Percentiles rank a stretch among this genome's conserved stretches.
Evolutionary conservation across 1,140 invertebrate genomes (phyloP).

Genomic region (Temnothorax nylanderi): DNA sequence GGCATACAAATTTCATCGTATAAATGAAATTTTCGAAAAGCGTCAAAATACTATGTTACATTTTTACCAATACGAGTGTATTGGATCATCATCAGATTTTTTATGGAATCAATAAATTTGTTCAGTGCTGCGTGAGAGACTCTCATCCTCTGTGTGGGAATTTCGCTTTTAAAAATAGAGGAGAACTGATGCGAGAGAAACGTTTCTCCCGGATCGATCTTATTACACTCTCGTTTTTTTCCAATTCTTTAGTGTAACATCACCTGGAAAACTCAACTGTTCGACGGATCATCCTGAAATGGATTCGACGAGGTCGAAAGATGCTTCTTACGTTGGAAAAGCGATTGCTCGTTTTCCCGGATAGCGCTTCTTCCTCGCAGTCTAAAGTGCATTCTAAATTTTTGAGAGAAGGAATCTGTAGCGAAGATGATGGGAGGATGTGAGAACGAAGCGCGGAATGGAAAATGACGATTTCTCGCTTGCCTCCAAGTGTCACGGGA

Average conservation of each 20-base stretch:
- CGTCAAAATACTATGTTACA: neutral
- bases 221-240: constrained; percentile 28
- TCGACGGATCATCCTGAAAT: constrained; percentile 21
- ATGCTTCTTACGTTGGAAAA: constrained; percentile 35
- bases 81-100: neutral
- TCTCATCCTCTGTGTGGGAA: neutral
- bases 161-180: constrained; percentile 8
- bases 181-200: neutral
- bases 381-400: constrained; percentile 66
- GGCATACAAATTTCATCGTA: neutral
- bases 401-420: constrained; percentile 15
- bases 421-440: constrained; percentile 35
- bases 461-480: constrained; percentile 19
- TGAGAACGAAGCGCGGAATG: neutral
- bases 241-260: constrained; percentile 41
- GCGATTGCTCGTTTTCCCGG: constrained; percentile 35
- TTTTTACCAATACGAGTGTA: neutral
- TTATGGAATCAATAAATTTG: constrained; percentile 7
- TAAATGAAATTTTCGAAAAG: neutral
- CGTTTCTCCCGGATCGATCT: constrained; percentile 29
- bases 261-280: constrained; percentile 34
- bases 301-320: constrained; percentile 30
- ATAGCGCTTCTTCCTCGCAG: neutral
- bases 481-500: constrained; percentile 31
- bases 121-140: neutral